phyloP scores from a whole-genome alignment of 1,140 invertebrate genomes.

The Cyclargus thomasi region DNA sequence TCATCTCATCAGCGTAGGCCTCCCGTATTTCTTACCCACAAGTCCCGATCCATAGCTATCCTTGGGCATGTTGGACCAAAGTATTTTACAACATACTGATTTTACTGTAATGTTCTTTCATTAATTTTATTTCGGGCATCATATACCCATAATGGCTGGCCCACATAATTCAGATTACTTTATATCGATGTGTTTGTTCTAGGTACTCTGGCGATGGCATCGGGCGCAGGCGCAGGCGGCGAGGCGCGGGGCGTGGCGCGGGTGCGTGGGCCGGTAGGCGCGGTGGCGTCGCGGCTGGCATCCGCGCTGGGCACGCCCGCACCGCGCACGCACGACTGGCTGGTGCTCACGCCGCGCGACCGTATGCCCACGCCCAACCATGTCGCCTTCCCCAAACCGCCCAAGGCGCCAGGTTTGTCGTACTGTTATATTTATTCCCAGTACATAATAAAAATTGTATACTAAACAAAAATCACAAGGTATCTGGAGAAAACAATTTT shows the following conservation, averaged over 20 bases:
- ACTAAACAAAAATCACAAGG: no score
- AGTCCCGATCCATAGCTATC: no score
- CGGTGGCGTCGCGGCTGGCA: conserved; percentile 86
- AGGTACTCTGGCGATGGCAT: conserved; percentile 80
- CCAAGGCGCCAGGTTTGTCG: conserved; percentile 46
- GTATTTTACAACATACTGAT: no score
- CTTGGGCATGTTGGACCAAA: no score
- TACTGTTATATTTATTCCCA: neutral
- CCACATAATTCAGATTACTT: neutral
- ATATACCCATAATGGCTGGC: no score
- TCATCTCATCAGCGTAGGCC: no score
- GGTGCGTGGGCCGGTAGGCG: conserved; percentile 81
- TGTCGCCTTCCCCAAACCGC: conserved; percentile 90
- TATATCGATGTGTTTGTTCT: neutral
- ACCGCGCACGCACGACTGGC: conserved; percentile 82
- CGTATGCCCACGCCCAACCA: conserved; percentile 86
- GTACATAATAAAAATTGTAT: no score
- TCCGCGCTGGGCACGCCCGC: conserved; percentile 75
- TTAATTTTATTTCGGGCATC: no score
- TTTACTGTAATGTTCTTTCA: no score
- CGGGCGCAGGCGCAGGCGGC: conserved; percentile 68
- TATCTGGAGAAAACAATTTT: no score
- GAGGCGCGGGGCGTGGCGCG: conserved; percentile 69
- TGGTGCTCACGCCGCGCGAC: conserved; percentile 86
- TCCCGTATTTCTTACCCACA: no score